phyloP scores from a whole-genome alignment of 2,888 invertebrate genomes.

The Acanthosoma haemorrhoidale region DNA sequence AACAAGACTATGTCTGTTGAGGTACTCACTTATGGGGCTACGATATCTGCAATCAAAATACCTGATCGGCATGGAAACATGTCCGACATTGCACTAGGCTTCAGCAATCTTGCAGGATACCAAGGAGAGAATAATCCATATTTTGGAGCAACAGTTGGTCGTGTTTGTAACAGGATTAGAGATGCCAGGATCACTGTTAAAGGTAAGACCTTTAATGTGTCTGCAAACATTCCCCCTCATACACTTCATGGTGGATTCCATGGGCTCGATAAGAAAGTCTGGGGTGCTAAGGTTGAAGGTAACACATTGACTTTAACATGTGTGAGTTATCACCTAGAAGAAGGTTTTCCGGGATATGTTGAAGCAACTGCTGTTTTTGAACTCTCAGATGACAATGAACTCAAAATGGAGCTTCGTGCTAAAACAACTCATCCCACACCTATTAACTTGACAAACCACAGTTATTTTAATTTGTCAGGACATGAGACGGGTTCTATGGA shows the following conservation, averaged over 20 bases:
- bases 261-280: constrained; percentile 63
- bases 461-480: constrained; percentile 35
- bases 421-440: constrained; percentile 32
- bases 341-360: constrained; percentile 36
- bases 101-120: constrained; percentile 67
- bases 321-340: constrained; percentile 33
- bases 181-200: constrained; percentile 65
- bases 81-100: constrained; percentile 78
- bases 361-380: constrained; percentile 27
- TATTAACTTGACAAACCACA: constrained; percentile 33
- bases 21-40: constrained; percentile 76
- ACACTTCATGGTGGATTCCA: constrained; percentile 76
- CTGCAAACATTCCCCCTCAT: constrained; percentile 62
- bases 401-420: constrained; percentile 31
- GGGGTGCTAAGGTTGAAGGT: constrained; percentile 28
- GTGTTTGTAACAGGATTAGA: constrained; percentile 76
- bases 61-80: constrained; percentile 68
- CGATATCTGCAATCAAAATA: constrained; percentile 66
- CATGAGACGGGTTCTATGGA: constrained; percentile 22
- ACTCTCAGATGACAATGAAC: constrained; percentile 29
- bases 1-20: constrained; percentile 56
- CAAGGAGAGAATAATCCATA: constrained; percentile 58
- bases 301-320: constrained; percentile 30
- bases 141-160: constrained; percentile 81
- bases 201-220: constrained; percentile 61